These are phyloP conservation scores for Motacilla alba DNA, from an alignment of 2,113 vertebrate species.

Conservation along the genomic window DNA sequence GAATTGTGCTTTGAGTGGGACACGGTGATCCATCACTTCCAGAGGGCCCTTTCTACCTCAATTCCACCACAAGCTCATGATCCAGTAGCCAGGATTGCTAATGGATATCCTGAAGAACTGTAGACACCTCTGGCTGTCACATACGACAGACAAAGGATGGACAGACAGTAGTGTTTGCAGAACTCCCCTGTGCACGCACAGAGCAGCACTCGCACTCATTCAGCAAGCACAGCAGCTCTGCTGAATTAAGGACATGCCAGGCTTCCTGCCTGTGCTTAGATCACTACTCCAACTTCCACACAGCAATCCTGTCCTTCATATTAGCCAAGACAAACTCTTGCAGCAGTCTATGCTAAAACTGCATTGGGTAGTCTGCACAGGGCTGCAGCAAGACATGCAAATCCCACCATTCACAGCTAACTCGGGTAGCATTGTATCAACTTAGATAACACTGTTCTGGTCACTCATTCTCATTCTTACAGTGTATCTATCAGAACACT, in stretches of 20 bases:
- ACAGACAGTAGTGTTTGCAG: fast-evolving
- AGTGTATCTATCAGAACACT: neutral
- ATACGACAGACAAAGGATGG: neutral
- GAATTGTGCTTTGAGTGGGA: neutral
- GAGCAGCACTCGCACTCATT: neutral
- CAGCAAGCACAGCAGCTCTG: neutral
- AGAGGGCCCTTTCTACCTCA: neutral
- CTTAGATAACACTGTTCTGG: neutral
- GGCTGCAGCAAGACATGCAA: neutral
- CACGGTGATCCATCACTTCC: neutral
- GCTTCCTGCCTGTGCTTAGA: fast-evolving
- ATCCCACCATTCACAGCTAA: neutral
- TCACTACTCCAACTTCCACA: neutral
- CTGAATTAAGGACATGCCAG: neutral
- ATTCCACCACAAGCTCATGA: neutral
- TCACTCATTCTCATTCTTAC: neutral
- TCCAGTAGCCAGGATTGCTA: neutral
- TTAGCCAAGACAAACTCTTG: neutral
- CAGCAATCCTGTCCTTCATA: neutral
- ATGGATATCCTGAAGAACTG: neutral
- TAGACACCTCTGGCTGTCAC: fast-evolving
- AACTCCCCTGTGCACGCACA: neutral
- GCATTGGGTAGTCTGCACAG: neutral
- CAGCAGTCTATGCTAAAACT: neutral
- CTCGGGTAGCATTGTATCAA: neutral